Evolutionary conservation across 1,140 invertebrate genomes (phyloP).

Genomic region (Steinernema khuongi): DNA sequence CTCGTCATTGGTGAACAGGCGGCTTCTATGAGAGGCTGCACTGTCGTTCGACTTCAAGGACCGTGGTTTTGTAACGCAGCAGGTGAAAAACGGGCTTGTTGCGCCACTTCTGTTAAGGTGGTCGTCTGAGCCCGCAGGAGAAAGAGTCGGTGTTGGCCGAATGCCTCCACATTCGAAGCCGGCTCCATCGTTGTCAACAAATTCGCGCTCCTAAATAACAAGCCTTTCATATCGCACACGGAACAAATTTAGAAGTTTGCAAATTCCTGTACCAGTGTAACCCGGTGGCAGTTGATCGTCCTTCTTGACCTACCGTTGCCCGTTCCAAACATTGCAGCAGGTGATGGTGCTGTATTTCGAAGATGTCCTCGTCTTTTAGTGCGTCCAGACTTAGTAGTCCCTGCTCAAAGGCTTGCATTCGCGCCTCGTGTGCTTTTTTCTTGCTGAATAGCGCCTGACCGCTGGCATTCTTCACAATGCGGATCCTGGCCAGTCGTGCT

Average conservation of each 20-base stretch:
- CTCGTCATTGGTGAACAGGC: neutral
- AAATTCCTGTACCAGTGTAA: neutral
- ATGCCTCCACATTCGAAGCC: conserved; percentile 38
- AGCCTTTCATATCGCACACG: conserved; percentile 13
- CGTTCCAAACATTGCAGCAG: conserved; percentile 92
- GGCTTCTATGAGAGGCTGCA: neutral
- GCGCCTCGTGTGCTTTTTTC: conserved; percentile 95
- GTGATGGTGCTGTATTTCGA: conserved; percentile 98
- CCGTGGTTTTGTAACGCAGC: neutral
- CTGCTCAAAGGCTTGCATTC: conserved; percentile 62
- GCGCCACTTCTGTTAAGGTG: neutral
- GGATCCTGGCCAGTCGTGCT: conserved; percentile 89
- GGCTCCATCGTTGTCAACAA: conserved; percentile 37
- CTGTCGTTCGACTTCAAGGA: neutral
- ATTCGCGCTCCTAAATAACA: conserved; percentile 41
- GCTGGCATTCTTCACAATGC: conserved; percentile 95
- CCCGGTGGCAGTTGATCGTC: neutral
- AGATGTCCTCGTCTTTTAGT: conserved; percentile 85
- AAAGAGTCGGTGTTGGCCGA: conserved; percentile 33
- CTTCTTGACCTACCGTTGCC: conserved; percentile 75
- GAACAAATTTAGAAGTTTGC: neutral
- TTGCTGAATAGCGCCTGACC: conserved; percentile 97
- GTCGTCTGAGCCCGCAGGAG: conserved; percentile 21
- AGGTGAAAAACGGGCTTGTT: neutral
- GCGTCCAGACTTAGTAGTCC: conserved; percentile 67